Base-by-base conservation (phyloP, 2,888 invertebrate genomes). In the Parnassius orleans region DNA sequence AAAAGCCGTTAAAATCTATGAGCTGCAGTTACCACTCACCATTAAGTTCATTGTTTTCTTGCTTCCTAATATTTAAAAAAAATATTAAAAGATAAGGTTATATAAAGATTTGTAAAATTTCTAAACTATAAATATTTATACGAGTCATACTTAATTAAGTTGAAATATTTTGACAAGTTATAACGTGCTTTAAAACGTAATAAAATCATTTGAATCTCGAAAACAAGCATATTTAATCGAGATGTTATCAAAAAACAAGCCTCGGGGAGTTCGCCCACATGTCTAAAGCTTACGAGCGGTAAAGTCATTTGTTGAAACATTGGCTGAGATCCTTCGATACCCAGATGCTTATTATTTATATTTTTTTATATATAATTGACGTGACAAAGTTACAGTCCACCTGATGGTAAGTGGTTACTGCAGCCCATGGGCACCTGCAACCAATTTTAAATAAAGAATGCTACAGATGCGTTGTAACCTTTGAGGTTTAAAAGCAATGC, bases 201-300 rank as follows among this genome's bases (percentile, higher is more conserved):
- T 61, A 55, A 56, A 56, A 61, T 55, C 48, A 51, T 61, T 55
- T 55, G 55, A 61, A 61, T 61, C 55, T 46, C 44, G n/a, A 55
- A 46, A 61, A 56, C 55, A 51, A 51, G 56, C 55, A 55, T 33
- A 43, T 51, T 24, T 15, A 44, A 51, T 41, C 53, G 47, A 52
- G 62, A 57, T 61, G 51, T 3, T 56, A 61, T 61, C 60, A n/a
- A 43, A 56, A 9, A 24, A 24, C 10, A 14, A n/a, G 48, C 60
- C 55, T 51, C 51, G n/a, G 55, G 51, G 55, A 48, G 12, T 12
- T 19, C 55, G 51, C 60, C 60, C 55, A 61, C 60, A 41, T 51
- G 47, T 48, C 41, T 15, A 44, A 14, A 41, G 19, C 43, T 9
- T 15, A 12, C 53, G 48, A 15, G 15, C 10, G 19, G 9, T 9